Evolutionary conservation across 2,113 vertebrate genomes (phyloP).

Genomic region (Perca flavescens): DNA sequence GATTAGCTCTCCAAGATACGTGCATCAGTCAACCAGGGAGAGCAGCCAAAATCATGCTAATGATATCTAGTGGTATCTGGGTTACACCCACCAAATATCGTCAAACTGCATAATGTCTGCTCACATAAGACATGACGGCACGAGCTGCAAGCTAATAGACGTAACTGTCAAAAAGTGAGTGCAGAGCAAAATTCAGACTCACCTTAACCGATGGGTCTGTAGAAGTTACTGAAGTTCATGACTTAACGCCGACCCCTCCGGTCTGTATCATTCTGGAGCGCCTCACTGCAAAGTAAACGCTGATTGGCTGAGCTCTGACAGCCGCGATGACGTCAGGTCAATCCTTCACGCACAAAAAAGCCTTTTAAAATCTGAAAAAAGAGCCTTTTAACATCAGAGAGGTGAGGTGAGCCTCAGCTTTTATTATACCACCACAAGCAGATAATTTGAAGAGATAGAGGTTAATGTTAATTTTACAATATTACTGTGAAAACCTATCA

Average conservation of each 20-base stretch:
- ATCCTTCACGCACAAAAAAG: neutral
- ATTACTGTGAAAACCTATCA: neutral
- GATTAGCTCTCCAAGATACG: neutral
- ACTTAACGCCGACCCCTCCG: conserved; percentile 27
- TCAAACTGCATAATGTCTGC: neutral
- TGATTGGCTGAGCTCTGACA: conserved; percentile 63
- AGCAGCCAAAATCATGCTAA: conserved; percentile 51
- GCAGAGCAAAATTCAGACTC: conserved; percentile 2
- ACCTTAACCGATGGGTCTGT: conserved; percentile 56
- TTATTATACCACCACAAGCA: neutral
- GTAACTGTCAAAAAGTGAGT: accelerated
- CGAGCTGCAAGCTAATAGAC: neutral
- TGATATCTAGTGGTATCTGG: conserved; percentile 29
- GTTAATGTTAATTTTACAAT: neutral
- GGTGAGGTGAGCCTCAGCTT: neutral
- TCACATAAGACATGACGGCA: neutral
- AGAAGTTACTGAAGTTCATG: conserved; percentile 65
- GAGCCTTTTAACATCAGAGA: neutral
- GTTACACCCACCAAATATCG: conserved; percentile 46
- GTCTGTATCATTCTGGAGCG: conserved; percentile 25
- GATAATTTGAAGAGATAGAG: neutral
- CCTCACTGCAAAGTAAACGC: neutral
- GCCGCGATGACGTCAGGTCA: conserved; percentile 22
- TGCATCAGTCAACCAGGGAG: neutral
- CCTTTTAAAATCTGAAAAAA: neutral